Conservation (phyloP, 1,140 invertebrate genomes). For the Leptinotarsa texana region DNA sequence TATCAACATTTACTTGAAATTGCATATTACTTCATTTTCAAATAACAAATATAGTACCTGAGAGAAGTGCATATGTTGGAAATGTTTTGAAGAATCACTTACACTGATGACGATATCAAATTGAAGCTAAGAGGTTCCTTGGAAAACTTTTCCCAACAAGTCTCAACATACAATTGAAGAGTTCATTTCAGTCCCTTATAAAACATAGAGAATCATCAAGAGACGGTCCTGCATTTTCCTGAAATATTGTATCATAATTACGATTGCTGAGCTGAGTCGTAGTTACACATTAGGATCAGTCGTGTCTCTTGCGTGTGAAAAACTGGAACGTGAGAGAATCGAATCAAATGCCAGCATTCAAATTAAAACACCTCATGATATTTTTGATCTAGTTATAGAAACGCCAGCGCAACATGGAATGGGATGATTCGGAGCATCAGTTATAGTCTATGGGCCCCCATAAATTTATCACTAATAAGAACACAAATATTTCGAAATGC, state of each 20-base stretch:
- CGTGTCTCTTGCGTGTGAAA: slow-evolving; percentile 30
- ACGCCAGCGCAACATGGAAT: not conserved
- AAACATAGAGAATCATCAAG: not conserved
- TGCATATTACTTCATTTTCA: too few species aligned
- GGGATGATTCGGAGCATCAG: not conserved
- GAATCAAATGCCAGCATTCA: slow-evolving; percentile 31
- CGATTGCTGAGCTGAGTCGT: slow-evolving; percentile 12
- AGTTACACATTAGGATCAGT: slow-evolving; percentile 25
- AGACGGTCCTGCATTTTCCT: not conserved
- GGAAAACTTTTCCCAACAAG: not conserved
- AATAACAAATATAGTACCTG: too few species aligned
- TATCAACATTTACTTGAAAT: too few species aligned
- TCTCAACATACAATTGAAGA: too few species aligned
- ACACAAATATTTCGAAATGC: too few species aligned
- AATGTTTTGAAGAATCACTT: not conserved
- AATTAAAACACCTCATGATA: slow-evolving; percentile 25
- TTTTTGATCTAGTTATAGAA: slow-evolving; percentile 30
- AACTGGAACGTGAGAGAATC: slow-evolving; percentile 41
- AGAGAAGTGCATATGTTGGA: not conserved
- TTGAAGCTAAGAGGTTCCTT: not conserved
- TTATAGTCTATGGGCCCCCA: not conserved
- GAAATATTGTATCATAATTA: slow-evolving; percentile 19
- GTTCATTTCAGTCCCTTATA: not conserved
- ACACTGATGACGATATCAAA: not conserved
- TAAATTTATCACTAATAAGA: too few species aligned